Base-by-base conservation (phyloP, 2,113 vertebrate species). In the Scortum barcoo region DNA sequence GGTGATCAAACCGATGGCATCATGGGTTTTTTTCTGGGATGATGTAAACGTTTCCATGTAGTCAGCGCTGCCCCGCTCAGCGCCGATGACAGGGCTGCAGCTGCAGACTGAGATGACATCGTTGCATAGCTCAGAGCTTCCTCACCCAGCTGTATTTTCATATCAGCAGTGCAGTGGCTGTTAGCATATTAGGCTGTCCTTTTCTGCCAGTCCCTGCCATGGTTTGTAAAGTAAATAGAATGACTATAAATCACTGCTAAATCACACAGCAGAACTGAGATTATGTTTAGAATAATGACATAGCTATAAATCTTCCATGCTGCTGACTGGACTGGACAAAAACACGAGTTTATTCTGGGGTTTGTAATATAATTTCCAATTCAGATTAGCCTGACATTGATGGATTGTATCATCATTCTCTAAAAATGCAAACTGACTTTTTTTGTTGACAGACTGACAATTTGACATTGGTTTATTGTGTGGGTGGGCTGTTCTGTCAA, bases 281-380 rank as follows among this genome's bases (percentile, higher is more conserved):
- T 95, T 94, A 93, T 92, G 92, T 94, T 94, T 81, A 89, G 84
- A 94, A 93, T 94, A 93, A 95, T 90, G 89, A 77, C 80, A 86
- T 26, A 26, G 88, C 89, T 85, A 92, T 94, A 95, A 94, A 95
- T 95, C 92, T 93, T 88, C 89, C 68, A 19, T 62, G 88, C 79
- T 80, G 82, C 88, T 93, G 90, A 91, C 90, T 92, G 83, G 85
- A 91, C 85, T 3, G 73, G 83, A 85, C 86, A 85, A 86, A 90
- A 92, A 86, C 72, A 86, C 66, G 36, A 63, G 78, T 89, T 93
- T 85, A 80, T 91, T 91, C 76, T 83, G 77, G 80, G 80, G 58
- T 57, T 85, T 71, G 78, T 91, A 90, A 93, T 94, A 90, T 90
- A 79, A 92, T 92, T 90, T 93, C 67, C 82, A 86, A 90, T 92